phyloP scores from a whole-genome alignment of 2,113 vertebrate genomes.

The Alosa alosa region DNA sequence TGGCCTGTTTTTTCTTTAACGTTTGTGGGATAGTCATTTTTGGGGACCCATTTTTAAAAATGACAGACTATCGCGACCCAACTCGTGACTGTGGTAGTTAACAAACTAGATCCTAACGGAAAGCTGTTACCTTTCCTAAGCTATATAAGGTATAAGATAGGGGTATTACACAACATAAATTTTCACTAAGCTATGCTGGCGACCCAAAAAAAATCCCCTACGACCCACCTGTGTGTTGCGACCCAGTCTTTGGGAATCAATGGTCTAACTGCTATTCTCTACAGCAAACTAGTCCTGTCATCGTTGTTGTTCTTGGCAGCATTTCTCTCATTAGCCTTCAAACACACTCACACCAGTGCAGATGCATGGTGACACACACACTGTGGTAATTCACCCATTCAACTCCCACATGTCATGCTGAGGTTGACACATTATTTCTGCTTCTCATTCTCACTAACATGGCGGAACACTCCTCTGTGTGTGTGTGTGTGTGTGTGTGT shows the following conservation, averaged over 20 bases:
- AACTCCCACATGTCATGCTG: slow-evolving; percentile 1
- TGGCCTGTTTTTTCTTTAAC: not conserved
- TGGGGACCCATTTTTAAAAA: no score
- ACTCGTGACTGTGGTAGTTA: no score
- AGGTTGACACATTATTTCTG: slow-evolving; percentile 2
- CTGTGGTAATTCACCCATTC: not conserved
- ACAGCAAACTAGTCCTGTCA: not conserved
- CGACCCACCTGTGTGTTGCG: no score
- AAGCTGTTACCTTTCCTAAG: no score
- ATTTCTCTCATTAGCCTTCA: not conserved
- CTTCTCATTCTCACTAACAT: not conserved
- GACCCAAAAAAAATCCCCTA: no score
- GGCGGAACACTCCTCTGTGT: not conserved
- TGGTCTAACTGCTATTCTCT: not conserved
- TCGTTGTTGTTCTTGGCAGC: not conserved
- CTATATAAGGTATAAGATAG: no score
- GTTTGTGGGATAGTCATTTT: not conserved
- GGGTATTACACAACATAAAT: no score
- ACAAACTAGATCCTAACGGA: no score
- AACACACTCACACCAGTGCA: not conserved
- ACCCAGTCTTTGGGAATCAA: no score
- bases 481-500: slow-evolving; percentile 7
- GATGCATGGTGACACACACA: slow-evolving; percentile 5
- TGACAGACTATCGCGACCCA: no score
- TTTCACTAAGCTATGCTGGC: no score